phyloP scores from a whole-genome alignment of 2,797 vertebrate species.

The Ficedula albicollis region DNA sequence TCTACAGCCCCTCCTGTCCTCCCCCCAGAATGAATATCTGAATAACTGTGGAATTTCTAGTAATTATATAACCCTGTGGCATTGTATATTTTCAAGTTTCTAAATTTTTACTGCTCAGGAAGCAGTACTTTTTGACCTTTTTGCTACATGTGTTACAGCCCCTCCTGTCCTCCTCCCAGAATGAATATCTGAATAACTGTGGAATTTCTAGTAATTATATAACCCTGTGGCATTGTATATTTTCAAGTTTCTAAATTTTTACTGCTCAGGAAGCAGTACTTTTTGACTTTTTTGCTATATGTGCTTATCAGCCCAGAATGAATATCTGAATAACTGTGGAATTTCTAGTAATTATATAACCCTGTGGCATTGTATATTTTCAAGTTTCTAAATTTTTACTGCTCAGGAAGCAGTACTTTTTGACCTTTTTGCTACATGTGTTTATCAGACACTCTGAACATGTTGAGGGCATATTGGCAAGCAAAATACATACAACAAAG shows the following conservation, averaged over 20 bases:
- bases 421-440: not conserved
- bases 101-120: not conserved
- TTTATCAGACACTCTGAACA: not conserved
- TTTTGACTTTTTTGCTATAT: not conserved
- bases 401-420: not conserved
- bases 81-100: not conserved
- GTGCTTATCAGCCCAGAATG: not conserved
- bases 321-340: not conserved
- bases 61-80: not conserved
- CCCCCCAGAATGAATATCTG: not conserved
- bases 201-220: not conserved
- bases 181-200: not conserved
- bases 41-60: not conserved
- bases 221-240: not conserved
- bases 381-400: not conserved
- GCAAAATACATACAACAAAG: not conserved
- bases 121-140: not conserved
- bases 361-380: not conserved
- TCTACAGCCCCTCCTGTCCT: not conserved
- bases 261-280: not conserved
- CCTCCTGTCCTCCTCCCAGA: fast-evolving
- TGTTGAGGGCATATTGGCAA: not conserved
- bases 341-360: not conserved
- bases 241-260: not conserved
- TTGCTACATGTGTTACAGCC: not conserved